Base-by-base conservation (phyloP, 2,888 invertebrate genomes). In the Drosophila mettleri region DNA sequence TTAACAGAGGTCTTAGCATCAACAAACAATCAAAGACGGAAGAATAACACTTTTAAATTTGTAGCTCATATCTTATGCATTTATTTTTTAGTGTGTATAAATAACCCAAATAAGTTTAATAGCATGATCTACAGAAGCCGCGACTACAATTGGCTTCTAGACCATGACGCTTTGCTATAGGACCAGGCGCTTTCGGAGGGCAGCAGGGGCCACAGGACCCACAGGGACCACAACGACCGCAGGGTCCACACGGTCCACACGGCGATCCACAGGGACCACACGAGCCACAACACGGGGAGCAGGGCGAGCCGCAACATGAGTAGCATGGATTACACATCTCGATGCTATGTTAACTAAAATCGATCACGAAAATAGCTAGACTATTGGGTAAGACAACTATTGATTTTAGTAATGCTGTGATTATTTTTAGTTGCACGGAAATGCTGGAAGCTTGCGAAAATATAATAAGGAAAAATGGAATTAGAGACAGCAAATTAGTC, bases 261-360 rank as follows among this genome's bases (percentile, higher is more conserved):
- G 52, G 27, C 7, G 43, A 24, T 16, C 55, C 51, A 16, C 66
- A 71, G 3, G 60, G 59, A 8, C 24, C 36, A 41, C 74, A 69
- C 43, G 65, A 27, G 9, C 39, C 8, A n/a, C 72, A 57, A 14
- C 65, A 68, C 0, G 71, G 55, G 2, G 61, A 31, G 34, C 68
- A 71, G 39, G 48, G 36, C 2, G 51, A 36, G n/a, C 67, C 53
- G 33, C 59, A 51, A 27, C 74, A 70, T 27, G 76, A 60, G n/a
- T 62, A 55, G 59, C 77, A 70, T 2, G 73, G 48, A 53, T 59
- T 49, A 31, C 80, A 80, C 73, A 80, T 77, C 43, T 53, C 80
- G 52, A 39, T 27, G n/a, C 16, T 29, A 33, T 20, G 33, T 48
- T 1, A 27, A 1, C 16, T 27, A 4, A 10, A 24, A 14, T 24